These are phyloP conservation scores for Laothoe populi DNA, from an alignment of 2,888 invertebrate genomes.

Conservation along the genomic window DNA sequence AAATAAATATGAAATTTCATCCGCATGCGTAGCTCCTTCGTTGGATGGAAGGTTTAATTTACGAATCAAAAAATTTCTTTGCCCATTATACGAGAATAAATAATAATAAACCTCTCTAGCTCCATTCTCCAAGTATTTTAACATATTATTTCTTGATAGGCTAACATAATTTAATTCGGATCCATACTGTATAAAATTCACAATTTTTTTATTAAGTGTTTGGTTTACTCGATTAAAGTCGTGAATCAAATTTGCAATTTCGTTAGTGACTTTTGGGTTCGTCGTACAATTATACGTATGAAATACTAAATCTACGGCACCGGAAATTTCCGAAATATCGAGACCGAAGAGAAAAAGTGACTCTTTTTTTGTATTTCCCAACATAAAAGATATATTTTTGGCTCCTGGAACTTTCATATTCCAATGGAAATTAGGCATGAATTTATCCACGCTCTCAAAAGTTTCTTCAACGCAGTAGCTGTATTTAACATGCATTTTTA, in stretches of 20 bases:
- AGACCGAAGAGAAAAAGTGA: background rate
- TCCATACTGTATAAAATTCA: background rate
- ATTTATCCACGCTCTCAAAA: conserved; percentile 26
- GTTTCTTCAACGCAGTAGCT: conserved; percentile 37
- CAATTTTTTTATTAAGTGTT: background rate
- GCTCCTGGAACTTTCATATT: conserved; percentile 3
- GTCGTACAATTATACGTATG: background rate
- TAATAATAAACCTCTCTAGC: conserved; percentile 48
- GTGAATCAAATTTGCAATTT: background rate
- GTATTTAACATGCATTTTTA: conserved; percentile 34
- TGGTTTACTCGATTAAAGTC: background rate
- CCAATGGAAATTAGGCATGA: conserved; percentile 3
- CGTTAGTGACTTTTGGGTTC: background rate
- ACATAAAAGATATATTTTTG: conserved; percentile 12
- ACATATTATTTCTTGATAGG: background rate
- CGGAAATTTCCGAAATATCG: background rate
- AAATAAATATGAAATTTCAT: conserved; percentile 56
- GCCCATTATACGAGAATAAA: conserved; percentile 58
- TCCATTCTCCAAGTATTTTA: conserved; percentile 21
- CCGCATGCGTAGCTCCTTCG: conserved; percentile 48
- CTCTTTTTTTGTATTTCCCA: conserved; percentile 24
- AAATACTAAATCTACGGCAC: background rate
- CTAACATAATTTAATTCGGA: background rate
- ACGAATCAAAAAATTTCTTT: conserved; percentile 52
- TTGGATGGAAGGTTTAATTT: conserved; percentile 23